These are phyloP conservation scores for Drosophila suboccidentalis DNA, from an alignment of 2,888 invertebrate species.

Conservation along the genomic window DNA sequence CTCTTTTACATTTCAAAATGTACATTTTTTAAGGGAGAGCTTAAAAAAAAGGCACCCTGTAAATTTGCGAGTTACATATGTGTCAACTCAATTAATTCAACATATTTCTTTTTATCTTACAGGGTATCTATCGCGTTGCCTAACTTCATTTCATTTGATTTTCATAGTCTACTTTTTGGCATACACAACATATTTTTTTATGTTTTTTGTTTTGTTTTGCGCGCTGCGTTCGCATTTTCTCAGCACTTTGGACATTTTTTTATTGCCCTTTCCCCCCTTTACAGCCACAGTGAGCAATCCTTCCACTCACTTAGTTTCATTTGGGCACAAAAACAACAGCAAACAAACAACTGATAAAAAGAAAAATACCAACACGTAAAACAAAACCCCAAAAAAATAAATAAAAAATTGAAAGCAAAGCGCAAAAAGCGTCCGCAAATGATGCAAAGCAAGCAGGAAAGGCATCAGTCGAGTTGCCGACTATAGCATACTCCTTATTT, in stretches of 20 bases:
- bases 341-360: slow-evolving; percentile 30
- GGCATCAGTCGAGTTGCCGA: no score
- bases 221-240: slow-evolving; percentile 52
- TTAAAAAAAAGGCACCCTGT: not conserved
- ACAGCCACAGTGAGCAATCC: slow-evolving; percentile 13
- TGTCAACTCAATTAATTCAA: not conserved
- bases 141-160: not conserved
- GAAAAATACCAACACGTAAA: slow-evolving; percentile 41
- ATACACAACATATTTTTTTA: slow-evolving; percentile 17
- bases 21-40: not conserved
- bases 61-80: not conserved
- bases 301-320: slow-evolving; percentile 78
- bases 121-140: not conserved
- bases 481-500: no score
- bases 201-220: slow-evolving; percentile 18
- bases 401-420: slow-evolving; percentile 42
- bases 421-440: slow-evolving; percentile 62
- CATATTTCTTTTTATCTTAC: not conserved
- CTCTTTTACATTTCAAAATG: no score
- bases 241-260: slow-evolving; percentile 53
- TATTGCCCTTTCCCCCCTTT: not conserved
- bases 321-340: slow-evolving; percentile 51
- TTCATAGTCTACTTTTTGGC: slow-evolving; percentile 36
- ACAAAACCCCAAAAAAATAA: slow-evolving; percentile 28
- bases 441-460: slow-evolving; percentile 37